Evolutionary conservation across 2,113 vertebrate genomes (phyloP).

Genomic region (Anas platyrhynchos): DNA sequence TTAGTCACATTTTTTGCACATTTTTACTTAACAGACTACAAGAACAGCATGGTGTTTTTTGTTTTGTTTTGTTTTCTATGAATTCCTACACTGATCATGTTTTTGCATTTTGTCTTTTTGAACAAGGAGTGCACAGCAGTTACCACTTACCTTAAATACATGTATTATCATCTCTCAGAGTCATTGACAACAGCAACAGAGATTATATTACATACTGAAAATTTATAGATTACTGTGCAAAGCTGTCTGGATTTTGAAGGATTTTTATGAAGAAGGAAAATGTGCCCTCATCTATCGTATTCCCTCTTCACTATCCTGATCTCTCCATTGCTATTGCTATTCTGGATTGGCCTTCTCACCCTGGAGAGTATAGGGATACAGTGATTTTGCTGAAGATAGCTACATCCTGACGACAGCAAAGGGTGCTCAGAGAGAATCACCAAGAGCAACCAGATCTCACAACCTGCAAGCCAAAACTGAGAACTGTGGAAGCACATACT

Average conservation of each 20-base stretch:
- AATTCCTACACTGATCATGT: background rate
- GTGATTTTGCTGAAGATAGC: background rate
- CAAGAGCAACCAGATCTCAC: background rate
- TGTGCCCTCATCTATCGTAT: background rate
- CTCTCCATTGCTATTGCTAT: background rate
- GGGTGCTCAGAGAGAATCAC: background rate
- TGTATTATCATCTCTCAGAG: conserved; percentile 28
- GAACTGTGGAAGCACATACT: background rate
- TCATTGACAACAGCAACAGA: conserved; percentile 1
- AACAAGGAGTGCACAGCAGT: background rate
- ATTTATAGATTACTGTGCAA: conserved; percentile 25
- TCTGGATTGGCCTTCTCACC: background rate
- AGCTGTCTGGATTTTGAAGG: background rate
- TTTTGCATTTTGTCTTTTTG: background rate
- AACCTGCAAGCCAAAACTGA: background rate
- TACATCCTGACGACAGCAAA: background rate
- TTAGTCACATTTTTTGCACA: background rate
- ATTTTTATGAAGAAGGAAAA: background rate
- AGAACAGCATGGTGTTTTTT: background rate
- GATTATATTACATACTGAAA: conserved; percentile 6
- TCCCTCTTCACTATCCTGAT: background rate
- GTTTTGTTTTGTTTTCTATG: fast-evolving
- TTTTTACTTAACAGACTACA: background rate
- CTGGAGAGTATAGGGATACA: background rate
- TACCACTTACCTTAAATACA: conserved; percentile 16